Evolutionary conservation across 1,140 invertebrate species (phyloP).

Genomic region (Drosophila prosaltans): DNA sequence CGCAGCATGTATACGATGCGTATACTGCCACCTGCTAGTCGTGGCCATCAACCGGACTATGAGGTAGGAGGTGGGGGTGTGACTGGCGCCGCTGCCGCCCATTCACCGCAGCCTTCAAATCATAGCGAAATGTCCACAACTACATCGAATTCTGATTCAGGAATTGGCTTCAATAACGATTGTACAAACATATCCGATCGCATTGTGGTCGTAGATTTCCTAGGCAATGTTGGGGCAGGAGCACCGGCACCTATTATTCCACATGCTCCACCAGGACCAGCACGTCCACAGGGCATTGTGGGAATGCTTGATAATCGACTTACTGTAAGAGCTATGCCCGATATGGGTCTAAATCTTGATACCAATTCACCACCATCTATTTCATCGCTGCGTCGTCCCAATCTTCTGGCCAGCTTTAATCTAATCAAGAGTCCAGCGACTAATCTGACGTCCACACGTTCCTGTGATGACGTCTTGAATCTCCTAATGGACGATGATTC

Average conservation of each 20-base stretch:
- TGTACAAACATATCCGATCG: constrained; percentile 91
- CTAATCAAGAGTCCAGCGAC: constrained; percentile 70
- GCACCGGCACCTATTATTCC: constrained; percentile 24
- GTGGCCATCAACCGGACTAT: constrained; percentile 53
- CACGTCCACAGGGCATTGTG: constrained; percentile 67
- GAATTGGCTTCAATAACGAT: constrained; percentile 95
- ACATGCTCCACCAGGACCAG: constrained; percentile 31
- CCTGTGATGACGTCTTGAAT: constrained; percentile 75
- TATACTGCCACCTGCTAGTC: constrained; percentile 71
- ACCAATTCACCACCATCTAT: constrained; percentile 43
- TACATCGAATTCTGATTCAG: constrained; percentile 97
- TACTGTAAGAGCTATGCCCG: constrained; percentile 84
- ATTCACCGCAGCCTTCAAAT: constrained; percentile 92
- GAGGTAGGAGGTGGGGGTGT: constrained; percentile 35
- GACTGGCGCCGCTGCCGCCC: constrained; percentile 82
- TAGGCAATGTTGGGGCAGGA: constrained; percentile 63
- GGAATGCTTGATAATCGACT: constrained; percentile 78
- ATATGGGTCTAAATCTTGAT: constrained; percentile 52
- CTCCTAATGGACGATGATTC: constrained; percentile 47
- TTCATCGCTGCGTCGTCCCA: constrained; percentile 55
- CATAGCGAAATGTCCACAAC: constrained; percentile 92
- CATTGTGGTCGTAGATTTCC: constrained; percentile 92
- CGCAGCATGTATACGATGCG: constrained; percentile 87
- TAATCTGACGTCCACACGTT: constrained; percentile 66
- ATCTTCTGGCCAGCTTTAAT: constrained; percentile 74